These are phyloP conservation scores for Spisula subtruncata DNA, from an alignment of 2,888 invertebrate genomes.

Conservation along the genomic window DNA sequence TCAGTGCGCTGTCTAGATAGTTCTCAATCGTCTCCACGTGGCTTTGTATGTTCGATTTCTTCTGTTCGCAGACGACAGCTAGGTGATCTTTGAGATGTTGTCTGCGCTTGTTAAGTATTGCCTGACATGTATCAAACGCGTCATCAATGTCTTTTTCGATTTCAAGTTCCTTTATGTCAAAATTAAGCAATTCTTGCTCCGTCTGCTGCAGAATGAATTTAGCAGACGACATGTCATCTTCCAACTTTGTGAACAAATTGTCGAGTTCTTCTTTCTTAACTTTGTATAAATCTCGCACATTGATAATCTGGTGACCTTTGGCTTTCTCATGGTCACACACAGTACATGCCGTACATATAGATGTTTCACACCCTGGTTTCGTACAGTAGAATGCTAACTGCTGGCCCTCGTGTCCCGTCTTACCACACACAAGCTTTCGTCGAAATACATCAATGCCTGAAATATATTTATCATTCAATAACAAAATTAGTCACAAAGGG, in stretches of 20 bases:
- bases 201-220: conserved; percentile 71
- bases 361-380: conserved; percentile 71
- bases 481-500: too few species aligned
- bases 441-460: conserved; percentile 74
- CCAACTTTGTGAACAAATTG: conserved; percentile 64
- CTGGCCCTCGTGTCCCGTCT: conserved; percentile 74
- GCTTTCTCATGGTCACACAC: conserved; percentile 74
- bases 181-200: conserved; percentile 73
- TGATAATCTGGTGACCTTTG: conserved; percentile 73
- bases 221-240: conserved; percentile 69
- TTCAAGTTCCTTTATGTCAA: conserved; percentile 75
- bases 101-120: conserved; percentile 63
- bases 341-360: conserved; percentile 74
- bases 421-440: conserved; percentile 69
- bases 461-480: too few species aligned
- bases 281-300: conserved; percentile 70
- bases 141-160: conserved; percentile 76
- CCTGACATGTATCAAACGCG: conserved; percentile 66
- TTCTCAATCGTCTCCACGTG: conserved; percentile 68
- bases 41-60: conserved; percentile 64
- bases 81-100: conserved; percentile 66
- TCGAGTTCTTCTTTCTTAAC: conserved; percentile 70
- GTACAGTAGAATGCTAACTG: conserved; percentile 74
- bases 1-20: conserved; percentile 70
- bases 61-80: conserved; percentile 66